Conservation (phyloP, 2,888 invertebrate genomes). For the Aelia acuminata region DNA sequence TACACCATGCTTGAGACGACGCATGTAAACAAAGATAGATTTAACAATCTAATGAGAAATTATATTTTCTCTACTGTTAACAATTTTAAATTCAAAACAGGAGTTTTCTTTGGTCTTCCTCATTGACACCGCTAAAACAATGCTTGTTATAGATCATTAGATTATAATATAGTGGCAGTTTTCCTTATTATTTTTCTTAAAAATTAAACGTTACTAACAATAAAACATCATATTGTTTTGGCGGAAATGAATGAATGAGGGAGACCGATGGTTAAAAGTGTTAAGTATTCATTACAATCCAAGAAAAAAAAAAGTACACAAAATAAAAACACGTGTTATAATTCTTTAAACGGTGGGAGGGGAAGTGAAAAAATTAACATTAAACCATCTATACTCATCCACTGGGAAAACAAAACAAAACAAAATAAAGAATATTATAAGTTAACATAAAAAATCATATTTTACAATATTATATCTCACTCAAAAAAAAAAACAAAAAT, state of each 20-base stretch:
- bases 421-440: constrained; percentile 52
- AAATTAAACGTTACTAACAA: constrained; percentile 22
- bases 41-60: constrained; percentile 25
- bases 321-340: background rate
- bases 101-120: constrained; percentile 30
- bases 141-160: constrained; percentile 21
- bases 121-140: constrained; percentile 42
- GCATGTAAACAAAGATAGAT: constrained; percentile 19
- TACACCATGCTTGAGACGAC: constrained; percentile 52
- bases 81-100: constrained; percentile 43
- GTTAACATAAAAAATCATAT: constrained; percentile 50
- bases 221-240: constrained; percentile 35
- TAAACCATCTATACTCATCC: constrained; percentile 28
- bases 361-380: constrained; percentile 38
- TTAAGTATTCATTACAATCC: constrained; percentile 42
- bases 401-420: constrained; percentile 39
- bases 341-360: constrained; percentile 33
- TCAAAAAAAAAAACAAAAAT: constrained; percentile 45
- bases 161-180: constrained; percentile 51
- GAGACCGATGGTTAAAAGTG: constrained; percentile 21
- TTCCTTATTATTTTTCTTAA: constrained; percentile 35
- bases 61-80: constrained; percentile 45
- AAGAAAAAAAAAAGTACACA: constrained; percentile 32
- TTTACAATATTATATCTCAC: constrained; percentile 56
- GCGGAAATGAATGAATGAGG: constrained; percentile 32